A percentile compares a stretch with the other conserved stretches of the same genome.
Conservation (phyloP, 2,113 vertebrate genomes). For the human (Homo sapiens) region DNA sequence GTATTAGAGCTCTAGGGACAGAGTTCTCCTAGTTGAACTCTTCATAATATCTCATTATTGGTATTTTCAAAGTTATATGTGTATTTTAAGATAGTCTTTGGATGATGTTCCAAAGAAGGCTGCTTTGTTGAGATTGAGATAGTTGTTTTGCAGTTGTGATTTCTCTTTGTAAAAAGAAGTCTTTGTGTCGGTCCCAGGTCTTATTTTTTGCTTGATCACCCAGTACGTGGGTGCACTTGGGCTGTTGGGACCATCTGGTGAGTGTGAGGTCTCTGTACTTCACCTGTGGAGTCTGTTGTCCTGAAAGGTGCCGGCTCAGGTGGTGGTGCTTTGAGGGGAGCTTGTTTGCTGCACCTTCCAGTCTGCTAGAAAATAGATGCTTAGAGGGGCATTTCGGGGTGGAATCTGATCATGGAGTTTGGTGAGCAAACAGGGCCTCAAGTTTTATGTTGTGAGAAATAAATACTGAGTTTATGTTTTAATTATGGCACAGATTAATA, state of each 20-base stretch:
- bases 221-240: not conserved
- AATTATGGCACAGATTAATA: too few species aligned
- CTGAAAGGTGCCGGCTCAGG: not conserved
- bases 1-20: not conserved
- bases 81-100: not conserved
- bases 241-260: not conserved
- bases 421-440: not conserved
- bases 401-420: not conserved
- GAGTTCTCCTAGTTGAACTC: not conserved
- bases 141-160: not conserved
- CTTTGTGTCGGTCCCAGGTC: not conserved
- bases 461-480: not conserved
- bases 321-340: not conserved
- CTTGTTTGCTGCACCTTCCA: not conserved
- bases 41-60: not conserved
- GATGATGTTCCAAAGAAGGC: not conserved
- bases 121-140: not conserved
- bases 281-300: fast-evolving
- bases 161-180: not conserved
- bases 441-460: not conserved
- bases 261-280: not conserved
- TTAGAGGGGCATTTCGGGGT: not conserved
- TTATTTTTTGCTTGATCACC: not conserved
- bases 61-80: not conserved
- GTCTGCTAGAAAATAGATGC: not conserved